These are phyloP conservation scores for Osmoderma eremita DNA, from an alignment of 2,888 invertebrate genomes.

Conservation along the genomic window DNA sequence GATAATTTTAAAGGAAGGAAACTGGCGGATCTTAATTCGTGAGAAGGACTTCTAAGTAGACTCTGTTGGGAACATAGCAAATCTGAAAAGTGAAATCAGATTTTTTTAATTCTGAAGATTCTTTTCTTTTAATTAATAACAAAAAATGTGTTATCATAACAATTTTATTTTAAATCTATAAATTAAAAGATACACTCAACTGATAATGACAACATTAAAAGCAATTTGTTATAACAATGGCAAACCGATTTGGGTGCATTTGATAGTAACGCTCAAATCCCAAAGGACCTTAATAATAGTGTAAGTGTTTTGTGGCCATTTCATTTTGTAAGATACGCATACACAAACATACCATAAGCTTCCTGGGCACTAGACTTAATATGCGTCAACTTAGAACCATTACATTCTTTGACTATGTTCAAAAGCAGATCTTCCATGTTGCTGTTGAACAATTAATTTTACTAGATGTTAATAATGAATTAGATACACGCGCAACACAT, in stretches of 20 bases:
- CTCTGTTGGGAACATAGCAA: conserved; percentile 82
- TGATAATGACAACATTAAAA: neutral
- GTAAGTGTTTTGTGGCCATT: neutral
- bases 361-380: conserved; percentile 87
- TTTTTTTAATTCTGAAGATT: neutral
- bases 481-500: neutral
- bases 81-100: conserved; percentile 67
- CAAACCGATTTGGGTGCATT: too few species aligned
- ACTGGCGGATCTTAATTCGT: conserved; percentile 86
- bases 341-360: conserved; percentile 76
- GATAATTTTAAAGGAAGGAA: conserved; percentile 86
- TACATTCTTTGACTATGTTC: conserved; percentile 86
- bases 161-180: too few species aligned
- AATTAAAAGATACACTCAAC: neutral
- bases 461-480: neutral
- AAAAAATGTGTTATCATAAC: too few species aligned
- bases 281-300: neutral
- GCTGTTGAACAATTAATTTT: neutral
- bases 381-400: conserved; percentile 78
- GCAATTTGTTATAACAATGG: neutral
- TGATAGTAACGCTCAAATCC: too few species aligned
- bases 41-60: conserved; percentile 79
- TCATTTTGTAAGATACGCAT: neutral
- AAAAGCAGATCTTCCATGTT: conserved; percentile 87
- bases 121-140: neutral